Evolutionary conservation across 2,797 vertebrate genomes (phyloP), one percentile per base, ranked within the genome.

Genomic region (Sebastolobus altivelis): DNA sequence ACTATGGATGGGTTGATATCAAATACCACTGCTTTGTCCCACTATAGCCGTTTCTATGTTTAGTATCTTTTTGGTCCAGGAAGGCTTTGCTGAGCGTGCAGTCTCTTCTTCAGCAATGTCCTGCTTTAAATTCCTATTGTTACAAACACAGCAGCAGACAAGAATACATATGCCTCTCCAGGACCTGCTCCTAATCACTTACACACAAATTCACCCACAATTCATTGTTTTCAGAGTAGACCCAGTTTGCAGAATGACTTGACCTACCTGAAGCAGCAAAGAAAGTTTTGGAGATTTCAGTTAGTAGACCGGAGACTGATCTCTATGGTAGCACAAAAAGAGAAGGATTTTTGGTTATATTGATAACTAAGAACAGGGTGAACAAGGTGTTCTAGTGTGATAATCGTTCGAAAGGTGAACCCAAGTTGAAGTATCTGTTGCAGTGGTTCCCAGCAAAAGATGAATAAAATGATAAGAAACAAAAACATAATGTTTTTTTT

Each of bases 21-120:
- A 43, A 12, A 71, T 22, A 8, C 12, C 22, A 27, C 1, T 65
- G 67, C n/a, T 59, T 37, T 58, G 27, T 56, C 20, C 46, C 9
- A 5, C 27, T 49, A 14, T 4, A 62, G 35, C 54, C 43, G 12
- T 33, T 33, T 71, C 10, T 81, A 40, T 66, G 29, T 65, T 74
- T 46, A 35, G 22, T 9, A 37, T 65, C 8, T 61, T 58, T 74
- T 54, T 52, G 37, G 37, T 31, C 20, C 46, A 33, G 35, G 13
- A 55, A 62, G 29, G 49, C 56, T 75, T 76, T 76, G 72, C 66
- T 81, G 72, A 81, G 38, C 1, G 0, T 38, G 73, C 61, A 71
- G 49, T 52, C 6, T 59, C 66, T 65, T 54, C 49, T 70, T 29
- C 37, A 58, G 52, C 29, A 25, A 66, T 16, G 22, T 52, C 62